Base-by-base conservation (phyloP, 1,140 invertebrate species). In the Halyomorpha halys region DNA sequence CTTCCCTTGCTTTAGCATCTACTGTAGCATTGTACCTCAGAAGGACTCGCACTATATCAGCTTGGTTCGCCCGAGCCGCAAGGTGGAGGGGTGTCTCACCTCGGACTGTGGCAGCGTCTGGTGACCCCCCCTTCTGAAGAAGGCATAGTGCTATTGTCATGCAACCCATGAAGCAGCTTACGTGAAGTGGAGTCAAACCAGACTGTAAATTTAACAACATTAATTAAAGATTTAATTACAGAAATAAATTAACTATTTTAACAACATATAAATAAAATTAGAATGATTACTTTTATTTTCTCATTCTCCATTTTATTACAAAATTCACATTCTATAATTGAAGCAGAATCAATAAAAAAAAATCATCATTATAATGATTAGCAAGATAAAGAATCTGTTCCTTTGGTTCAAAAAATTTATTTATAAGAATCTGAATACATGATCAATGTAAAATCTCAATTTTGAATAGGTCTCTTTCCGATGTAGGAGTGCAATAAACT, bases 71-170 rank as follows among this genome's bases (percentile, higher is more conserved):
- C 68, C 97, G 79, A 19, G 95, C 94, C 21, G 97, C 97, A 67
- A 99, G 83, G 79, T 99, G 97, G 27, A 99, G 79, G 3, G 97
- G 91, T 3, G 95, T 98, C 79, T 99, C 97, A 13, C 96, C 96
- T 49, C 97, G 82, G 85, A 98, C 90, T 1, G 97, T 99, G 18
- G 90, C 87, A 67, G 91, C 86, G 78, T 99, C 94, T 19, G 92
- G 89, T 75, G 86, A 90, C 62, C 96, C 95, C 70, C 94, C 93
- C 70, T 94, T 90, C 77, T 96, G 91, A 53, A 98, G 81, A 70
- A 99, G 81, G 76, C 89, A 95, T 69, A 98, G 91, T 23, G 97
- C 95, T 71, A 99, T 98, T 76, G 98, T 98, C 90, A 98, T 97
- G 76, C 94, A 96, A 27, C 97, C 97, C 96, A 99, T 98, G 77